phyloP scores from a whole-genome alignment of 2,888 invertebrate species.

The Deilephila elpenor region DNA sequence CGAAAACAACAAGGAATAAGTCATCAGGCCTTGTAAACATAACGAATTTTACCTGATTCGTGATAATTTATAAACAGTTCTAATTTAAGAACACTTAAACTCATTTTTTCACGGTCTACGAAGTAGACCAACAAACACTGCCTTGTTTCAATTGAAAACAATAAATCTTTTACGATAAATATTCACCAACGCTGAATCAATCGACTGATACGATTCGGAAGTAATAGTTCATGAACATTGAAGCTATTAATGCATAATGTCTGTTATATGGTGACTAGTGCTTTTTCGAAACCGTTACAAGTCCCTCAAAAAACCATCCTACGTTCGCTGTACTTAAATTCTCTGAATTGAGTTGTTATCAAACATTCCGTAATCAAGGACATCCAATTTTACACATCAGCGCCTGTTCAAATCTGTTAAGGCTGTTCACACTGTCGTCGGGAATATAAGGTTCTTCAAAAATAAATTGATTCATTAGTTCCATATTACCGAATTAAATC shows the following conservation, averaged over 20 bases:
- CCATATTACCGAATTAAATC: neutral
- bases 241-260: constrained; percentile 2
- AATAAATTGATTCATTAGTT: neutral
- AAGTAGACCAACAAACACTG: neutral
- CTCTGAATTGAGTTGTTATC: constrained; percentile 15
- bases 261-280: neutral
- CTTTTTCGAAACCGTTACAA: constrained; percentile 5
- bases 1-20: too few species aligned
- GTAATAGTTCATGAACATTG: neutral
- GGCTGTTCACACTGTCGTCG: neutral
- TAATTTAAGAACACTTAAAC: too few species aligned
- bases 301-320: constrained; percentile 20
- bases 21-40: neutral
- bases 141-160: neutral
- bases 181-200: neutral
- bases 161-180: neutral
- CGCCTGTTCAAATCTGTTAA: constrained; percentile 6
- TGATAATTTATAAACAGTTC: too few species aligned
- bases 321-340: constrained; percentile 10
- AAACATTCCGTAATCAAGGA: constrained; percentile 13
- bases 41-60: neutral
- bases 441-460: neutral
- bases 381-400: constrained; percentile 16
- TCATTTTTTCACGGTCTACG: neutral
- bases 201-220: neutral